phyloP scores from a whole-genome alignment of 2,113 vertebrate species.

The Trochalopteron elliotii region DNA sequence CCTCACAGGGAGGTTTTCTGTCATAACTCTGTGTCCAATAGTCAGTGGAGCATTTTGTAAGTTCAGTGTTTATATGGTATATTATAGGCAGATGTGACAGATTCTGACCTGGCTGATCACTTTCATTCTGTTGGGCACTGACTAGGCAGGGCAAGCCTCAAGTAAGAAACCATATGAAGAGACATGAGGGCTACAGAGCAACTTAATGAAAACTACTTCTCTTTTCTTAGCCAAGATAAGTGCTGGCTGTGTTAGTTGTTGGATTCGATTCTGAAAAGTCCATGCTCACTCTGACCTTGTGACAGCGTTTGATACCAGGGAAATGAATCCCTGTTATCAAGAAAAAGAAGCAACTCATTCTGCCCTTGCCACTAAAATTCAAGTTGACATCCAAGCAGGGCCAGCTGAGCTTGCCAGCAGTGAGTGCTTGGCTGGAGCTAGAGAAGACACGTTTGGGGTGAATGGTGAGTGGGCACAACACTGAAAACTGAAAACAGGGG shows the following conservation, averaged over 20 bases:
- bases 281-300: neutral
- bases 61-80: neutral
- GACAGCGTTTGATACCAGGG: neutral
- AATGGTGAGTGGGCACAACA: fast-evolving
- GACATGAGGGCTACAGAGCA: neutral
- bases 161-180: neutral
- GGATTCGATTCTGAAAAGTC: neutral
- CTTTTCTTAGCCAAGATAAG: neutral
- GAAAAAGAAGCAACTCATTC: neutral
- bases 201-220: neutral
- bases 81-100: neutral
- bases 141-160: neutral
- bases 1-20: neutral
- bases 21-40: fast-evolving
- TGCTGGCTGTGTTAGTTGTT: neutral
- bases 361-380: neutral
- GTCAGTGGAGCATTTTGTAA: neutral
- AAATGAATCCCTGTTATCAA: neutral
- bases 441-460: neutral
- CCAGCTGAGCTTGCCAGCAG: neutral
- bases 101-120: neutral
- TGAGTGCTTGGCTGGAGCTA: neutral
- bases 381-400: neutral
- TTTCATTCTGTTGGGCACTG: neutral
- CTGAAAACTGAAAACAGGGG: neutral